These are phyloP conservation scores for Drosophila tropicalis DNA, from an alignment of 1,140 invertebrate genomes.

Conservation along the genomic window DNA sequence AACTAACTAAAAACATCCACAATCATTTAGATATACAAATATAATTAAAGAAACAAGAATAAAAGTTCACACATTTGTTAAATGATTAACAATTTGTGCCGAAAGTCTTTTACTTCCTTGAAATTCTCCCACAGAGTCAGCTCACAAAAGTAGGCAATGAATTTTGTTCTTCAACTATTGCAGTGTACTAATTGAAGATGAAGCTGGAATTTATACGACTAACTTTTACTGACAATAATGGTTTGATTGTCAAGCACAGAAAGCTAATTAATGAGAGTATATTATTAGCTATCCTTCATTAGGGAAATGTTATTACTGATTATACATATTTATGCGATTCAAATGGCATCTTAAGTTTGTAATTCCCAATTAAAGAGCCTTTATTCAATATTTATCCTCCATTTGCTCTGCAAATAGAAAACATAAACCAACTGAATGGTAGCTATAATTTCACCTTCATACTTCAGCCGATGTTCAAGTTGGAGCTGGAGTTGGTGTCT, in stretches of 20 bases:
- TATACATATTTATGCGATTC: not conserved
- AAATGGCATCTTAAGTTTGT: not conserved
- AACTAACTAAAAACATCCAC: slow-evolving; percentile 12
- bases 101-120: not conserved
- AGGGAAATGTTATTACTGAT: not conserved
- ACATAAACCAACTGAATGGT: slow-evolving; percentile 32
- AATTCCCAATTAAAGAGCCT: slow-evolving; percentile 1
- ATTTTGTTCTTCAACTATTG: not conserved
- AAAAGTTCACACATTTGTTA: not conserved
- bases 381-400: slow-evolving; percentile 2
- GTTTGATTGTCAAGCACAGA: too few species aligned
- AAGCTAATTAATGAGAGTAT: too few species aligned
- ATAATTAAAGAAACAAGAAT: not conserved
- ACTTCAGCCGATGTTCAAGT: not conserved
- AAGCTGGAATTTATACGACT: too few species aligned
- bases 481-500: slow-evolving; percentile 6
- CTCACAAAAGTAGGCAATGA: slow-evolving; percentile 3
- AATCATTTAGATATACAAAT: slow-evolving; percentile 9
- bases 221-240: too few species aligned
- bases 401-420: not conserved
- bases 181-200: too few species aligned
- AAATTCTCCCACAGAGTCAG: not conserved
- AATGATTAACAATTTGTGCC: not conserved
- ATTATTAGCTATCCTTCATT: not conserved
- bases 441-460: slow-evolving; percentile 45